A percentile compares a stretch with the other conserved stretches of the same genome.
Evolutionary conservation across 1,140 invertebrate genomes (phyloP).

Genomic region (Lasioglossum albipes): DNA sequence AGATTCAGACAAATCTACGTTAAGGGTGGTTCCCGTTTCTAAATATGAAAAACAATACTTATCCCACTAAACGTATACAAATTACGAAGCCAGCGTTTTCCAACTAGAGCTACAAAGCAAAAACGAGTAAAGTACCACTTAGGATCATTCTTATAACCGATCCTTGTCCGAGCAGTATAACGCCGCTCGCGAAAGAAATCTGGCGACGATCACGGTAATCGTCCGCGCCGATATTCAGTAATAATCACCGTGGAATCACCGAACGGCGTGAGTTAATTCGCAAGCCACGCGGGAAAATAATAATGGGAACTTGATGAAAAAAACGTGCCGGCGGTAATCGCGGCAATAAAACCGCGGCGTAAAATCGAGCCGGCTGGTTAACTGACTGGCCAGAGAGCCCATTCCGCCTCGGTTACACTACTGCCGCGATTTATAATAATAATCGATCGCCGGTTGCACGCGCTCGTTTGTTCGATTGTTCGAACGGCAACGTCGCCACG

Average conservation of each 20-base stretch:
- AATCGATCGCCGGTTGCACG: neutral
- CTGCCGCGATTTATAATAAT: conserved; percentile 22
- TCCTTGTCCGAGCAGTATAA: no score
- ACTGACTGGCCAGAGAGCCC: neutral
- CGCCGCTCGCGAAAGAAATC: neutral
- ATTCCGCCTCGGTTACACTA: conserved; percentile 18
- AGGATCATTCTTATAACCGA: no score
- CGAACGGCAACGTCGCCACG: conserved; percentile 2
- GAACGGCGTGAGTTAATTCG: neutral
- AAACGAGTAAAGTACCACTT: no score
- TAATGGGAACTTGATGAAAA: neutral
- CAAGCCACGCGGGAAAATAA: conserved; percentile 5
- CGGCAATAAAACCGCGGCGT: conserved; percentile 10
- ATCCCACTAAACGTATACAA: no score
- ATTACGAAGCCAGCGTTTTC: no score
- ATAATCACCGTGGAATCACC: neutral
- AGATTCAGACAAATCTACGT: no score
- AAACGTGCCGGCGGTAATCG: neutral
- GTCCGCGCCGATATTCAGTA: neutral
- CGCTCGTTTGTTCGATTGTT: neutral
- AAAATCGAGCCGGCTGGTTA: conserved; percentile 4
- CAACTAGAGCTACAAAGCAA: no score
- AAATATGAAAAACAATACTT: no score
- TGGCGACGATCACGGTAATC: neutral
- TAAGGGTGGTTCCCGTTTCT: no score